phyloP scores from a whole-genome alignment of 2,797 vertebrate species.

The Dromococcyx pavoninus region DNA sequence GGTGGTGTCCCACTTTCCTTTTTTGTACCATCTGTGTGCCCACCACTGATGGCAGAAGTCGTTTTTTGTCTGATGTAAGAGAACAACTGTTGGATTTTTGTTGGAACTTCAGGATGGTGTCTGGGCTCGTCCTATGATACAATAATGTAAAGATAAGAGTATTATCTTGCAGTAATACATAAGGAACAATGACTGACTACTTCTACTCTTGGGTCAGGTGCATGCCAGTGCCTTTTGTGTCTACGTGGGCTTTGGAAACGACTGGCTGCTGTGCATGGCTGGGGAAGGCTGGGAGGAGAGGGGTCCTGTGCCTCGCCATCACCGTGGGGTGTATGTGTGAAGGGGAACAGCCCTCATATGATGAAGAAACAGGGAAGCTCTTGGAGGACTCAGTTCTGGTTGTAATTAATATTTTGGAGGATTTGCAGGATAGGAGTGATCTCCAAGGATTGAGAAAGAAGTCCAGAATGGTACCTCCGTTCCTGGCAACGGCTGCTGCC shows the following conservation, averaged over 20 bases:
- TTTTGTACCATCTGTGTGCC: rapidly evolving
- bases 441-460: neutral
- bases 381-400: neutral
- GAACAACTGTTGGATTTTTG: neutral
- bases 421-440: neutral
- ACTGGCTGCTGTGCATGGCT: neutral
- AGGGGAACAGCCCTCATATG: rapidly evolving
- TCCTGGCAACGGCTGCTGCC: neutral
- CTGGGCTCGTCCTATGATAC: neutral
- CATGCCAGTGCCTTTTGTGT: neutral
- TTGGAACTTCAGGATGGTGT: neutral
- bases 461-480: neutral
- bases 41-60: rapidly evolving
- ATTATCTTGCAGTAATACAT: neutral
- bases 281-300: neutral
- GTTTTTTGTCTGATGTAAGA: neutral
- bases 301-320: rapidly evolving
- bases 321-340: rapidly evolving
- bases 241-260: neutral
- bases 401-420: neutral
- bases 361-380: neutral
- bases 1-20: neutral
- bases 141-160: rapidly evolving
- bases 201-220: neutral
- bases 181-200: too few species aligned